Evolutionary conservation across 1,140 invertebrate genomes (phyloP).

Genomic region (Trichogramma pretiosum): DNA sequence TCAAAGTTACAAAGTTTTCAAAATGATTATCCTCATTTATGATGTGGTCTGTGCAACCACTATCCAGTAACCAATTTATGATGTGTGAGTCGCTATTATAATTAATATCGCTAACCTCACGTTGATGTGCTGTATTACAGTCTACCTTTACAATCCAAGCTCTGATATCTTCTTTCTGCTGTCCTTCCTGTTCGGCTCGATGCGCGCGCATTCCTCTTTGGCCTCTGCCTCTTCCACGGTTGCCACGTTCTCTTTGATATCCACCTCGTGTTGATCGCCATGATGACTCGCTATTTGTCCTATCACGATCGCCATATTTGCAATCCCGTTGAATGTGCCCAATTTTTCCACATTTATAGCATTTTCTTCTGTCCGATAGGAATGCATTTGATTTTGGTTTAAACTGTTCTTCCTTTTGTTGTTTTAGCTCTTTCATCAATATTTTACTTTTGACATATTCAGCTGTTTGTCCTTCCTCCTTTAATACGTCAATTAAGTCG

Average conservation of each 20-base stretch:
- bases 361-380: too few species aligned
- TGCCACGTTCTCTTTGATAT: too few species aligned
- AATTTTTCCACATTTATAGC: too few species aligned
- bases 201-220: background rate
- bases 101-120: background rate
- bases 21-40: conserved; percentile 1
- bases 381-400: too few species aligned
- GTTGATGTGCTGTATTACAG: background rate
- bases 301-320: too few species aligned
- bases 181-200: background rate
- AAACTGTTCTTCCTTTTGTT: conserved; percentile 8
- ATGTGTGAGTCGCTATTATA: background rate
- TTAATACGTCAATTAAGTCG: conserved; percentile 12
- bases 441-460: conserved; percentile 37
- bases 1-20: background rate
- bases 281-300: too few species aligned
- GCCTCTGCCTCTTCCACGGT: too few species aligned
- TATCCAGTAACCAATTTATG: conserved; percentile 2
- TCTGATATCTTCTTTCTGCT: background rate
- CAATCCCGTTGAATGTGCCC: too few species aligned
- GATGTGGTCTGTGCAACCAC: background rate
- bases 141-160: background rate
- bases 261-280: too few species aligned
- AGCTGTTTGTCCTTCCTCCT: conserved; percentile 33
- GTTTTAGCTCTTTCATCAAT: conserved; percentile 28